A percentile compares a stretch with the other conserved stretches of the same genome.
Conservation (phyloP, 2,113 vertebrate genomes). For the Lonchura striata region DNA sequence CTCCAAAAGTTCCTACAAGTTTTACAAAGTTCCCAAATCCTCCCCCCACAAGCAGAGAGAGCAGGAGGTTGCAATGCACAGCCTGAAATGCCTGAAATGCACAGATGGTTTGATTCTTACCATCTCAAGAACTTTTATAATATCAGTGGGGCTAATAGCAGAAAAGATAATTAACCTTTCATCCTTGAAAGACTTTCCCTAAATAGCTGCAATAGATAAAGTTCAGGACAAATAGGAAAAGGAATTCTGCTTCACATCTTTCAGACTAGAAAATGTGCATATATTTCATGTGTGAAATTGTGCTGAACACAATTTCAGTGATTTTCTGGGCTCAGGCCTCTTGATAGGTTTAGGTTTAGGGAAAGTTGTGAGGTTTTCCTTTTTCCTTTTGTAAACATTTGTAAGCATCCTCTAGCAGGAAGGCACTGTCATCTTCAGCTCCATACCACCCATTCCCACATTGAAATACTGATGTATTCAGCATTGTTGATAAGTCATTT, state of each 20-base stretch:
- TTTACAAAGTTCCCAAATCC: neutral
- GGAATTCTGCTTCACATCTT: neutral
- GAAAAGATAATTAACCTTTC: slow-evolving; percentile 8
- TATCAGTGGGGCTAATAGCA: neutral
- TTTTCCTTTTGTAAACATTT: neutral
- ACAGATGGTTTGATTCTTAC: neutral
- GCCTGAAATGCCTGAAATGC: no score
- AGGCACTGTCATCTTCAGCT: neutral
- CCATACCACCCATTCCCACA: neutral
- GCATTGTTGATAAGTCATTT: neutral
- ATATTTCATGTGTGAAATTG: neutral
- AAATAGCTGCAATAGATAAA: neutral
- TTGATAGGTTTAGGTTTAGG: neutral
- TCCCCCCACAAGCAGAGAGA: neutral
- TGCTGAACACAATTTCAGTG: neutral
- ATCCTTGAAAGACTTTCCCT: neutral
- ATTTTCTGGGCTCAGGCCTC: neutral
- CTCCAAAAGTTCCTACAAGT: neutral
- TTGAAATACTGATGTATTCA: neutral
- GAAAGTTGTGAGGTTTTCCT: neutral
- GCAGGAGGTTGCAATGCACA: neutral
- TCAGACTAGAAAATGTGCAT: neutral
- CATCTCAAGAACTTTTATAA: neutral
- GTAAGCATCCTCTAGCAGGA: neutral
- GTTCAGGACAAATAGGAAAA: neutral